phyloP scores from a whole-genome alignment of 2,113 vertebrate genomes.

The Heteronetta atricapilla region DNA sequence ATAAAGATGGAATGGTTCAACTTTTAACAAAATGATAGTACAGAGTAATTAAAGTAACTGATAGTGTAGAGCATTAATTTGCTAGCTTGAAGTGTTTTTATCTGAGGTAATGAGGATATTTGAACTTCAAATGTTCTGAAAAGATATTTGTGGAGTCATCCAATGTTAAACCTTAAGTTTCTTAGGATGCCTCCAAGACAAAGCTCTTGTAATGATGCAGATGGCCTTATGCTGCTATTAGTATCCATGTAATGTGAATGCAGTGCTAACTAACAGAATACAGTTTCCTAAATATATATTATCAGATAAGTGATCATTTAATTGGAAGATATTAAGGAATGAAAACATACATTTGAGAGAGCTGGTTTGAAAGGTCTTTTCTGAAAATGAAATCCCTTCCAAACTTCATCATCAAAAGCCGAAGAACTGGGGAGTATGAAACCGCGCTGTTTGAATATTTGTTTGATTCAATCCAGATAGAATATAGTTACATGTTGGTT shows the following conservation, averaged over 20 bases:
- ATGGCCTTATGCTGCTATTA: neutral
- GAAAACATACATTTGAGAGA: neutral
- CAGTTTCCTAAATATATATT: neutral
- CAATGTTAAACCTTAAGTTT: neutral
- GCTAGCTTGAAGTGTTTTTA: neutral
- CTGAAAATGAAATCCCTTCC: neutral
- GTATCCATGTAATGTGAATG: neutral
- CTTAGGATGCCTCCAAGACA: neutral
- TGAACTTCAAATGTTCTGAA: neutral
- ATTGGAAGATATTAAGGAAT: neutral
- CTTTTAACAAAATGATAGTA: neutral
- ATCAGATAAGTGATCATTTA: neutral
- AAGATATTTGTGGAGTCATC: neutral
- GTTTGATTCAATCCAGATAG: neutral
- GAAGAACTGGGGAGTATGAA: neutral
- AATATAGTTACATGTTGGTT: neutral
- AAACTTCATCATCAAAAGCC: neutral
- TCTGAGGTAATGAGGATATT: neutral
- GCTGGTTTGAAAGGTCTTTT: neutral
- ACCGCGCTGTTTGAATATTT: neutral
- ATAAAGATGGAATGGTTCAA: neutral
- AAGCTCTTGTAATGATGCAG: neutral
- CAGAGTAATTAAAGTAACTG: neutral
- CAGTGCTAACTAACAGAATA: neutral
- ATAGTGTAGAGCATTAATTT: neutral